Percentiles rank a stretch among this genome's conserved stretches.
Conservation (phyloP, 2,888 invertebrate genomes). For the Phortica okadai region DNA sequence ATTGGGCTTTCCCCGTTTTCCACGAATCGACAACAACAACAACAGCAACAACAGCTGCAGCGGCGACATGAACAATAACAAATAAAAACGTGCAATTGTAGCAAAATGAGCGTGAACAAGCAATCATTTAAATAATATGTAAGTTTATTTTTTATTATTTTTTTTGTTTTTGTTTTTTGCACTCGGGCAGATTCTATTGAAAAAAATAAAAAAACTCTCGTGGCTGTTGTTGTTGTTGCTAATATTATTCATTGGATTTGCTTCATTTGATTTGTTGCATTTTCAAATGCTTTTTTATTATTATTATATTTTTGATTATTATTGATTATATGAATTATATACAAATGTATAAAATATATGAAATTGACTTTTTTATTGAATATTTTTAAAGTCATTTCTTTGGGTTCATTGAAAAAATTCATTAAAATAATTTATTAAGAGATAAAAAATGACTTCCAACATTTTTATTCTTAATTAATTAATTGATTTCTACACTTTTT, state of each 20-base stretch:
- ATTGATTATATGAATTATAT: background rate
- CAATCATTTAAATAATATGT: slow-evolving; percentile 5
- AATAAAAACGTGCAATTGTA: slow-evolving; percentile 16
- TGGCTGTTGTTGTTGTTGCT: background rate
- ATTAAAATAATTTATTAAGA: no score
- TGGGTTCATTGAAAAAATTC: no score
- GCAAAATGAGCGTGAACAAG: slow-evolving; percentile 9
- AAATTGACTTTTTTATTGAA: background rate
- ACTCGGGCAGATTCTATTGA: background rate
- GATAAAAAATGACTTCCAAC: no score
- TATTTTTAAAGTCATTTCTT: background rate
- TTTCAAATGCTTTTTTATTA: background rate
- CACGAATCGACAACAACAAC: slow-evolving; percentile 4
- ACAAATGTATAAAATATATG: background rate
- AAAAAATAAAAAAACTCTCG: background rate
- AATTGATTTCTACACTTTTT: no score
- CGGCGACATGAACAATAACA: background rate
- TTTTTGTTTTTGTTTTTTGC: slow-evolving; percentile 18
- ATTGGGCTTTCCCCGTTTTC: slow-evolving; percentile 28
- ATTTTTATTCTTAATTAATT: no score
- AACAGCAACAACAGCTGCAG: background rate
- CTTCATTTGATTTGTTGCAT: slow-evolving; percentile 21
- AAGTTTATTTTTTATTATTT: background rate
- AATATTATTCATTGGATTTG: slow-evolving; percentile 4
- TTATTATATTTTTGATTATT: background rate